Base-by-base conservation (phyloP, 2,888 invertebrate species). In the Eretmocerus hayati region DNA sequence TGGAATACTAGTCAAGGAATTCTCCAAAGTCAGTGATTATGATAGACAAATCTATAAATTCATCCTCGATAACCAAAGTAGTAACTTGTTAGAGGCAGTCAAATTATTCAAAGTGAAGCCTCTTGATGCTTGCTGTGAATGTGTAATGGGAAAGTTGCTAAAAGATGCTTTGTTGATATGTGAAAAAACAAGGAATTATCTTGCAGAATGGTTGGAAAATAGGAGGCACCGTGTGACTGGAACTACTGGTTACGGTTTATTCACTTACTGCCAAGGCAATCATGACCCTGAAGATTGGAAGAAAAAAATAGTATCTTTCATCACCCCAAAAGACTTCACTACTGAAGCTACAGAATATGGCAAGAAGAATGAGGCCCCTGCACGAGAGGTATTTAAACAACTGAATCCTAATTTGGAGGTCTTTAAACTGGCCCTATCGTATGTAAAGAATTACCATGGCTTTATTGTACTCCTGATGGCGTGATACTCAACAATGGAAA, bases 391-490 rank as follows among this genome's bases (percentile, higher is more conserved):
- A 11, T 58, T 53, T 51, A 44, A 32, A 38, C 32, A 19, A 26
- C 26, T 23, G 43, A 23, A 5, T 30, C 30, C 30, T 30, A 30
- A 30, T 30, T 30, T 33, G 8, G n/a, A 50, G 36, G 53, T 62
- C 18, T 56, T 32, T 47, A 58, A 49, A 53, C 46, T 30, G 59
- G 59, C n/a, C 41, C 59, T 18, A 32, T 59, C 20, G 43, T 59
- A 19, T 48, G 42, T 8, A n/a, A 53, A 39, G 42, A 48, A 41
- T 59, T 60, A 55, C 55, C 57, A 20, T 60, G 57, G 54, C 23
- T 60, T n/a, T 58, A 53, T 6, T 56, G 37, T 36, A 60, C 59
- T 3, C 61, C 59, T 8, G 60, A 61, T 48, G 59, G 60, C 4
- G 22, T 60, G 16, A 50, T 62, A 20, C 23, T 57, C 22, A 40